Conservation (phyloP, 2,113 vertebrate species). For the Megaleporinus macrocephalus region DNA sequence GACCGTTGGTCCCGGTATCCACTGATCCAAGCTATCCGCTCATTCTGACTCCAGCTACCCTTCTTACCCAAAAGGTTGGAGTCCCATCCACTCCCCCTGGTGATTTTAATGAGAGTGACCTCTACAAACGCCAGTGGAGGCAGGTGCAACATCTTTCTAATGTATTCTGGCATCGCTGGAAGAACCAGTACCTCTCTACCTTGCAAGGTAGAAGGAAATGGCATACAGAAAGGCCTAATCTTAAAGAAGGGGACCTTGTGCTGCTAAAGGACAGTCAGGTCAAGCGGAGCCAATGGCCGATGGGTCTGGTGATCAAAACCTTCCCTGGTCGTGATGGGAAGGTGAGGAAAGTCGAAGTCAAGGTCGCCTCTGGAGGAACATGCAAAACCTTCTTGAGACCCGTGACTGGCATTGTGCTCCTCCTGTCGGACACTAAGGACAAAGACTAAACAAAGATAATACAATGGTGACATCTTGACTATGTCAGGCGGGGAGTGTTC, state of each 20-base stretch:
- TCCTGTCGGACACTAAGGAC: too few species aligned
- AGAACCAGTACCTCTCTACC: too few species aligned
- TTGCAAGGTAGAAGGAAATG: too few species aligned
- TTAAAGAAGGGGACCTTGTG: constrained; percentile 21
- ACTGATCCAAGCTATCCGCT: not conserved
- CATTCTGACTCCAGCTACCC: not conserved
- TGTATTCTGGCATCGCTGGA: too few species aligned
- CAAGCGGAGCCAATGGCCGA: not conserved
- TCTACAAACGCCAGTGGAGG: too few species aligned
- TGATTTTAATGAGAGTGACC: too few species aligned
- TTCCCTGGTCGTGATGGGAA: constrained; percentile 11
- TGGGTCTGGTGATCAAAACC: not conserved
- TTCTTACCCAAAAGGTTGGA: not conserved
- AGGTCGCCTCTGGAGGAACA: not conserved
- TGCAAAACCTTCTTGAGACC: too few species aligned
- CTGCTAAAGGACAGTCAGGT: constrained; percentile 14
- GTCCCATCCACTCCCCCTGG: too few species aligned
- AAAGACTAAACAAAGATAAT: too few species aligned
- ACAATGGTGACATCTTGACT: too few species aligned
- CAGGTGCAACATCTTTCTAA: too few species aligned
- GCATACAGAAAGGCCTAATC: not conserved
- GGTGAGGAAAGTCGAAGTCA: constrained; percentile 18
- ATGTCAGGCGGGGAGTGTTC: not conserved
- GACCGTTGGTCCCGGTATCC: not conserved
- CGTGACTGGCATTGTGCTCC: too few species aligned